Evolutionary conservation across 2,113 vertebrate genomes (phyloP).

Genomic region (Mirounga angustirostris): DNA sequence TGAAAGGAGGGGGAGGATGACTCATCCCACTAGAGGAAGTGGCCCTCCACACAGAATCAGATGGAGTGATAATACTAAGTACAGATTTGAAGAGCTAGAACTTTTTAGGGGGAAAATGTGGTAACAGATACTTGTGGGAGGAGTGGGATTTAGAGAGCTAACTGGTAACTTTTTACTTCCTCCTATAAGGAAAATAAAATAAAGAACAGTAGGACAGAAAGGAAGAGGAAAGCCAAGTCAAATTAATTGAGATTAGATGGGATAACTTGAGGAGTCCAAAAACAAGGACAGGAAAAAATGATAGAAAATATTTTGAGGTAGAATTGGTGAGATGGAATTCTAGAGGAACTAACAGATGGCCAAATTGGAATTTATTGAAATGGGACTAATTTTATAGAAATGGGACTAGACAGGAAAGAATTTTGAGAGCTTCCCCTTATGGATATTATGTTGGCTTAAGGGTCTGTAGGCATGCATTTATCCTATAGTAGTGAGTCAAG

Average conservation of each 20-base stretch:
- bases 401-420: background rate
- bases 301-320: background rate
- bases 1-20: background rate
- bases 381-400: slow-evolving; percentile 16
- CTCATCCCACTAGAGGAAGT: background rate
- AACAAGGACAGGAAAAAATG: background rate
- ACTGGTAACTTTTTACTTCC: background rate
- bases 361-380: background rate
- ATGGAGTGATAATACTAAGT: background rate
- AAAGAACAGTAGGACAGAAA: background rate
- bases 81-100: background rate
- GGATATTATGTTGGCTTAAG: background rate
- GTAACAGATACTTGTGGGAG: background rate
- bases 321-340: background rate
- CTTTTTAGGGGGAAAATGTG: background rate
- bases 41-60: background rate
- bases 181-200: background rate
- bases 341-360: background rate
- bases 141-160: background rate
- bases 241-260: background rate
- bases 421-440: background rate
- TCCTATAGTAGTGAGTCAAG: background rate
- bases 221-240: background rate
- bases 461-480: background rate
- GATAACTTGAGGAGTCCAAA: background rate